Conservation (phyloP, 1,140 invertebrate genomes). For the Drosophila ohnishii region DNA sequence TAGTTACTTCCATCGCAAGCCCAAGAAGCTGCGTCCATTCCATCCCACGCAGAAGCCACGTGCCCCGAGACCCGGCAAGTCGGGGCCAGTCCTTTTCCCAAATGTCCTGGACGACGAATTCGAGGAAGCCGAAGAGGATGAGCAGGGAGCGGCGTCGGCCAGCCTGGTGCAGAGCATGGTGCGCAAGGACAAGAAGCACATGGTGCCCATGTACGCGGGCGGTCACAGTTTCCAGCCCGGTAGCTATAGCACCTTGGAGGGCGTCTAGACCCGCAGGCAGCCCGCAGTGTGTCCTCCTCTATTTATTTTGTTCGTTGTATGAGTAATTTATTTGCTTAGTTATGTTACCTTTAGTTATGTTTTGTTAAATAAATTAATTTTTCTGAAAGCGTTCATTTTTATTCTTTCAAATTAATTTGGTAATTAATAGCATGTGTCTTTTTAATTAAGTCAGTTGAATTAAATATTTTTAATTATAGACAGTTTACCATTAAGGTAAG, state of each 20-base stretch:
- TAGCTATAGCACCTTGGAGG: constrained; percentile 49
- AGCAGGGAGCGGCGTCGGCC: constrained; percentile 71
- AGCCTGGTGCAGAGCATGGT: constrained; percentile 77
- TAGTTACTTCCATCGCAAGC: constrained; percentile 79
- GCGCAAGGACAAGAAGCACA: constrained; percentile 73
- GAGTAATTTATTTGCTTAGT: constrained; percentile 65
- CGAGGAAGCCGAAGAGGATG: constrained; percentile 55
- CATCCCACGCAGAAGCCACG: constrained; percentile 17
- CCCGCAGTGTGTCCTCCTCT: constrained; percentile 39
- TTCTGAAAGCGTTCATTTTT: background rate
- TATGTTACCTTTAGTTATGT: constrained; percentile 37
- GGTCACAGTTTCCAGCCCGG: constrained; percentile 54
- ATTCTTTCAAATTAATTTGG: background rate
- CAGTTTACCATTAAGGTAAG: background rate
- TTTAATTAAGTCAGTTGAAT: background rate
- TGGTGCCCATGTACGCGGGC: constrained; percentile 74
- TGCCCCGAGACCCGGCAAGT: constrained; percentile 23
- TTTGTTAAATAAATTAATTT: constrained; percentile 50
- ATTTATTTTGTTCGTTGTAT: constrained; percentile 66
- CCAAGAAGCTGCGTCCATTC: constrained; percentile 55
- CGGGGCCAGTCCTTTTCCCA: constrained; percentile 66
- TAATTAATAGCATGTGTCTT: background rate
- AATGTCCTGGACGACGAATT: constrained; percentile 38
- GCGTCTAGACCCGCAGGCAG: constrained; percentile 34
- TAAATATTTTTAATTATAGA: background rate